phyloP scores from a whole-genome alignment of 2,113 vertebrate species.

The Sander lucioperca region DNA sequence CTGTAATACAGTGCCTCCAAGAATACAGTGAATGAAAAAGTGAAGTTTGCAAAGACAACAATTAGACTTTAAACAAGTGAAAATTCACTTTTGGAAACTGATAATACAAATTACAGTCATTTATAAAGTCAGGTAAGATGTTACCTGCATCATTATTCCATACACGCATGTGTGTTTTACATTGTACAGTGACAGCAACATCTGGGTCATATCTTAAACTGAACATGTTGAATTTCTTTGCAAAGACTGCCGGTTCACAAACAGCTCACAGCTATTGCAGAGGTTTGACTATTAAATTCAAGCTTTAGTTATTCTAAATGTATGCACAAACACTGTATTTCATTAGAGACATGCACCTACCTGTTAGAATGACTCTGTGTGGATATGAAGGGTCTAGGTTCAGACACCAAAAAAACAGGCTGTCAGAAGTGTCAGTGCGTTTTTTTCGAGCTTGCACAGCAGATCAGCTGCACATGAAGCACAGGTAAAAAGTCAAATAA shows the following conservation, averaged over 20 bases:
- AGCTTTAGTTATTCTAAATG: background rate
- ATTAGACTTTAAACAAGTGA: background rate
- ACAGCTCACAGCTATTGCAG: background rate
- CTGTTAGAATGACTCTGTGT: conserved; percentile 42
- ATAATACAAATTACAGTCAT: background rate
- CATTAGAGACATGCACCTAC: conserved; percentile 54
- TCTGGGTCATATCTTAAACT: background rate
- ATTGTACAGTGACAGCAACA: background rate
- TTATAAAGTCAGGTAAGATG: background rate
- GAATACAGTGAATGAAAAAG: conserved; percentile 30
- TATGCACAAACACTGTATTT: background rate
- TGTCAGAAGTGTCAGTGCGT: conserved; percentile 12
- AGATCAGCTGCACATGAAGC: conserved; percentile 31
- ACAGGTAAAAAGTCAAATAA: conserved; percentile 50
- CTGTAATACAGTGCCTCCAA: conserved; percentile 4
- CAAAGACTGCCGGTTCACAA: background rate
- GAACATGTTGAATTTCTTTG: background rate
- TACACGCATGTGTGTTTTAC: background rate
- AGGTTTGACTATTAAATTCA: background rate
- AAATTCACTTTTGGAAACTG: background rate
- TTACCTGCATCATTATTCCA: background rate
- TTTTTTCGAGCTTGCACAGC: conserved; percentile 10
- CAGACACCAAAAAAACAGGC: background rate
- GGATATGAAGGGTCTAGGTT: conserved; percentile 21
- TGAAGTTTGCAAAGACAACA: background rate